Conservation (phyloP, 2,797 vertebrate genomes). For the Iguana delicatissima region DNA sequence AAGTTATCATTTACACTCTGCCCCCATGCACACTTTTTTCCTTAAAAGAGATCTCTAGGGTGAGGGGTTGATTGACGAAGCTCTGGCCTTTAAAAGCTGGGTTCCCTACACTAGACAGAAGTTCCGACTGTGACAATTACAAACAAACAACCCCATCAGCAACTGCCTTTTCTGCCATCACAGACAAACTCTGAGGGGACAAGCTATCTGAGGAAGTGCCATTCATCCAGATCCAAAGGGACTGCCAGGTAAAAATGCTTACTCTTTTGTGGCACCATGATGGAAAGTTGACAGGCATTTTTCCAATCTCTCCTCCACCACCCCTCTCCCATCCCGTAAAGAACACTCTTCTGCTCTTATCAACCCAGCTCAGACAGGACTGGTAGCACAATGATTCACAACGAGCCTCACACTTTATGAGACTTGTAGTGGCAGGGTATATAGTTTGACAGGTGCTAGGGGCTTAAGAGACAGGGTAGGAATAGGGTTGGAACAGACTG, state of each 20-base stretch:
- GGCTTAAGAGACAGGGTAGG: neutral
- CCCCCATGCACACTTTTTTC: neutral
- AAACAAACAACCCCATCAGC: neutral
- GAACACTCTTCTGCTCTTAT: slow-evolving; percentile 60
- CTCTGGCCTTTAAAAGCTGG: neutral
- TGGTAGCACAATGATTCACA: neutral
- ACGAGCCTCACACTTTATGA: neutral
- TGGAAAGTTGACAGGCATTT: neutral
- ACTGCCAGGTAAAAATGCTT: slow-evolving; percentile 13
- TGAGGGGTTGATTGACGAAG: neutral
- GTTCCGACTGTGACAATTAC: neutral
- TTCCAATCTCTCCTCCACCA: slow-evolving; percentile 26
- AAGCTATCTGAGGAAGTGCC: neutral
- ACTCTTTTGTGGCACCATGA: neutral
- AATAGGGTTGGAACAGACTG: neutral
- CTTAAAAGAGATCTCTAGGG: rapidly evolving
- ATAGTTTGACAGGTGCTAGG: neutral
- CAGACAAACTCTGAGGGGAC: slow-evolving; percentile 5
- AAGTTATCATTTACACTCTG: neutral
- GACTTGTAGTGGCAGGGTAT: rapidly evolving
- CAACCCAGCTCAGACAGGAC: slow-evolving; percentile 4
- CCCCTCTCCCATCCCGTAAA: too few relatives aligned
- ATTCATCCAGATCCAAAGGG: slow-evolving; percentile 1
- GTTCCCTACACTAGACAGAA: rapidly evolving
- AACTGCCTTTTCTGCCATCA: slow-evolving; percentile 24